Percentiles rank a stretch among this genome's conserved stretches.
These are phyloP conservation scores for Lamellibrachia luymesi DNA, from an alignment of 1,140 invertebrate genomes.

Conservation along the genomic window DNA sequence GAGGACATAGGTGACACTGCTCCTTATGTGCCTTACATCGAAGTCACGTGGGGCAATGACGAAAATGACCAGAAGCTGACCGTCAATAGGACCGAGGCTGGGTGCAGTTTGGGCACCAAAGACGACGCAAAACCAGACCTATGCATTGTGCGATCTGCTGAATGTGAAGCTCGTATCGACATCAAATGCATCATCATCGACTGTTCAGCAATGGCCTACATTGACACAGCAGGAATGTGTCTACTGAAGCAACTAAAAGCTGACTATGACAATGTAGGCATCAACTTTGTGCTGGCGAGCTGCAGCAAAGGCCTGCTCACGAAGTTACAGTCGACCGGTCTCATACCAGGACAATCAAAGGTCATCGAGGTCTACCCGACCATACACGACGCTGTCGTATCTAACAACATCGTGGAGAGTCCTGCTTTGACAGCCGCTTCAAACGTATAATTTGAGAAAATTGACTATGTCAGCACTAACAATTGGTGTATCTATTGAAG, in stretches of 20 bases:
- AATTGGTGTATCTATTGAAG: neutral
- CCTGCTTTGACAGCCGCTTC: no score
- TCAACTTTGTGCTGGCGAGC: constrained; percentile 16
- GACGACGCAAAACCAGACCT: neutral
- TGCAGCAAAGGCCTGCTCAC: neutral
- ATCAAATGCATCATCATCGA: constrained; percentile 48
- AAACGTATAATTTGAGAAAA: no score
- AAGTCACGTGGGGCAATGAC: neutral
- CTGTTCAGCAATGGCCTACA: constrained; percentile 54
- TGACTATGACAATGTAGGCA: constrained; percentile 18
- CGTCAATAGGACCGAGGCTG: neutral
- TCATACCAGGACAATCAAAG: neutral
- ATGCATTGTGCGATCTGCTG: neutral
- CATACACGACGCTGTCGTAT: constrained; percentile 11
- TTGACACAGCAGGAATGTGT: constrained; percentile 56
- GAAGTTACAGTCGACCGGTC: neutral
- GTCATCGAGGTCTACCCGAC: neutral
- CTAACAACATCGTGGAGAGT: neutral
- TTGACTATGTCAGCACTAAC: no score
- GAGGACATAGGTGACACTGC: neutral
- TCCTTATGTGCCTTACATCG: neutral
- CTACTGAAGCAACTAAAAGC: constrained; percentile 36
- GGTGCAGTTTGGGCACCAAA: neutral
- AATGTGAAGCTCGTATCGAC: neutral
- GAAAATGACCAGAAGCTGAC: neutral